Percentiles rank a stretch among this genome's conserved stretches.
phyloP scores from a whole-genome alignment of 1,140 invertebrate species.

The Cotesia vestalis region DNA sequence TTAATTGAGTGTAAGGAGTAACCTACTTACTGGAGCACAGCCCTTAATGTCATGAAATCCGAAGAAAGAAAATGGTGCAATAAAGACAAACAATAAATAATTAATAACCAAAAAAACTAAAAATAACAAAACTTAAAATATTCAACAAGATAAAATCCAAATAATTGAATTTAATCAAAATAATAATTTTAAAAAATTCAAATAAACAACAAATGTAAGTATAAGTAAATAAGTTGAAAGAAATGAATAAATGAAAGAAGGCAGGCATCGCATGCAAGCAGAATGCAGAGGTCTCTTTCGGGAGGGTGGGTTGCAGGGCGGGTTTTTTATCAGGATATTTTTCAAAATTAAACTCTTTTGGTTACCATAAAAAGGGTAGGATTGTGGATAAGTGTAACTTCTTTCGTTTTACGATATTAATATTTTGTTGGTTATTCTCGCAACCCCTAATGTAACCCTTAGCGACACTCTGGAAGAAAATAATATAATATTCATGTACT shows the following conservation, averaged over 20 bases:
- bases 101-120: no score
- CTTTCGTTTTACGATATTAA: no score
- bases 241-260: slow-evolving; percentile 56
- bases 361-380: no score
- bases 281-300: slow-evolving; percentile 55
- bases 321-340: slow-evolving; percentile 18
- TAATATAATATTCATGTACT: slow-evolving; percentile 43
- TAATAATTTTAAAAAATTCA: no score
- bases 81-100: slow-evolving; percentile 75
- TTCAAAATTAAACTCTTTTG: not conserved
- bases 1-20: slow-evolving; percentile 49
- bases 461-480: slow-evolving; percentile 29
- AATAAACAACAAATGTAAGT: no score
- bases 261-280: slow-evolving; percentile 52
- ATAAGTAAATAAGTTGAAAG: slow-evolving; percentile 67
- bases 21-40: slow-evolving; percentile 86
- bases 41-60: slow-evolving; percentile 74
- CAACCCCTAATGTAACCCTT: slow-evolving; percentile 22
- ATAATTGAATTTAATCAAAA: no score
- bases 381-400: no score
- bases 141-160: no score
- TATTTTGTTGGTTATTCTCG: not conserved
- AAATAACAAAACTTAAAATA: no score
- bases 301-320: not conserved
- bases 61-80: slow-evolving; percentile 79